Evolutionary conservation across 2,888 invertebrate species (phyloP), one percentile per base, ranked within the genome.

Genomic region (Pterobdella sp.): DNA sequence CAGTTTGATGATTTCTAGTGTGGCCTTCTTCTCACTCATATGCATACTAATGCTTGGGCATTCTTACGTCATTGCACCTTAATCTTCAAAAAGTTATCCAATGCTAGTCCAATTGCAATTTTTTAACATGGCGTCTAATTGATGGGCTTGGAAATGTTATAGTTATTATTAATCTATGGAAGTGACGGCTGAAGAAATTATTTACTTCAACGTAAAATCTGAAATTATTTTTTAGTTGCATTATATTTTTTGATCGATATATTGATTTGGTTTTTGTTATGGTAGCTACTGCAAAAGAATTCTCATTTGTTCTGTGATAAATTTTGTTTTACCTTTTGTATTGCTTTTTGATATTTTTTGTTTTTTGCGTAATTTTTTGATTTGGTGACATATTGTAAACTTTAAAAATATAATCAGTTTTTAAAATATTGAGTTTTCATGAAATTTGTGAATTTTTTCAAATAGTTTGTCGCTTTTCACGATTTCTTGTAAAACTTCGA

Each of bases 291-390:
- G 7, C 10, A n/a, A 22, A 26, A 22, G 49, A 56, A 56, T 14
- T 56, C 60, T 56, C 60, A 56, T 14, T 56, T n/a, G 4, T 26
- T 26, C 60, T 56, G 60, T 56, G 60, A 56, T 56, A 56, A 56
- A 7, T 56, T 56, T 56, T 26, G 60, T 56, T 56, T 56, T 4
- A 56, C 7, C 60, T 56, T 56, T 56, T 56, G 14, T 56, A n/a
- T 56, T n/a, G 3, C 26, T n/a, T 56, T 56, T 56, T 4, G 18
- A n/a, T 22, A 56, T 3, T 56, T 56, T 56, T 22, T 56, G 26
- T 22, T 42, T 42, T 42, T 42, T 42, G 7, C 49, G 49, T 22
- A 22, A 56, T 3, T n/a, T n/a, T n/a, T n/a, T n/a, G n/a, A n/a
- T n/a, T n/a, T n/a, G n/a, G n/a, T n/a, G n/a, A n/a, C n/a, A n/a